A percentile compares a stretch with the other conserved stretches of the same genome.
Evolutionary conservation across 2,113 vertebrate genomes (phyloP).

Genomic region (Lates calcarifer): DNA sequence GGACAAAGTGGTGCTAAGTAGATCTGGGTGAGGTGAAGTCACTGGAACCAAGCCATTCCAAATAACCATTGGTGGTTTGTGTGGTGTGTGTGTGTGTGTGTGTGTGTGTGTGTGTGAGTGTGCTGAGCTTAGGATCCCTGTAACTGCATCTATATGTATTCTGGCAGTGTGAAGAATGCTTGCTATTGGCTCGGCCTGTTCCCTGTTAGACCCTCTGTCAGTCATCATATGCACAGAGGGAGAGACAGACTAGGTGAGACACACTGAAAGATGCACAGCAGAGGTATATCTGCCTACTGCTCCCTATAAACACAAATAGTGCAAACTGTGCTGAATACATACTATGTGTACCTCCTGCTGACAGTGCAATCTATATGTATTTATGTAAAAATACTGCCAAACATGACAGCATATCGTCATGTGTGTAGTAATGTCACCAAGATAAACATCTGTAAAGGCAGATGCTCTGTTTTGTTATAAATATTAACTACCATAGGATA

Average conservation of each 20-base stretch:
- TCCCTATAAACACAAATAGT: not conserved
- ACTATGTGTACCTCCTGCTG: constrained; percentile 10
- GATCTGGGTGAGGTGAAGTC: constrained; percentile 9
- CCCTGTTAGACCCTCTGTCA: constrained; percentile 25
- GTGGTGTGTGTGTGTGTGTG: too few species aligned
- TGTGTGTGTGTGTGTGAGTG: constrained; percentile 10
- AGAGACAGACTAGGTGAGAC: not conserved
- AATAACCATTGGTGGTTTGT: constrained; percentile 6
- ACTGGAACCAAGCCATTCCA: constrained; percentile 41
- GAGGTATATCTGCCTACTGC: not conserved
- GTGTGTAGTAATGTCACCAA: not conserved
- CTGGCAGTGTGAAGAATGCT: constrained; percentile 12
- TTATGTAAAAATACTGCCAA: not conserved
- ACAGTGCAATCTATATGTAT: constrained; percentile 7
- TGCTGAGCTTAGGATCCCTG: not conserved
- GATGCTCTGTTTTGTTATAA: not conserved
- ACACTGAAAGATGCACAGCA: not conserved
- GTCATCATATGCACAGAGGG: constrained; percentile 38
- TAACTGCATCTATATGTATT: not conserved
- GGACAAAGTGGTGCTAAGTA: constrained; percentile 32
- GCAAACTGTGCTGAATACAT: not conserved
- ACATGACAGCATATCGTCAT: not conserved
- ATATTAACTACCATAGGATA: not conserved
- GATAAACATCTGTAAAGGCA: not conserved
- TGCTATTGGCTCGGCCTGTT: constrained; percentile 5